These are phyloP conservation scores for Laothoe populi DNA, from an alignment of 2,888 invertebrate species.

Conservation along the genomic window DNA sequence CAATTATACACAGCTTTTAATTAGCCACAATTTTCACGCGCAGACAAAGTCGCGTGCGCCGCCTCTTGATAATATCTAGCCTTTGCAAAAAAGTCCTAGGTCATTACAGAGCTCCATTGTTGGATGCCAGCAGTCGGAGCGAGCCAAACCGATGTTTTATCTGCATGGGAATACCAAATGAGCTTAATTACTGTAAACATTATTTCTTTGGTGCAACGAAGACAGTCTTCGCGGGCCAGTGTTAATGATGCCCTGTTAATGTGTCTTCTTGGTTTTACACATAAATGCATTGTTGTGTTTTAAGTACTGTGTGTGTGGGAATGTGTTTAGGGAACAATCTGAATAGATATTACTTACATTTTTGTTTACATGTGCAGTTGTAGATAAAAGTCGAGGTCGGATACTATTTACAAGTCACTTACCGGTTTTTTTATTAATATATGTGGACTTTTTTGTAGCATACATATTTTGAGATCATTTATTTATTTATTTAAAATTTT, in stretches of 20 bases:
- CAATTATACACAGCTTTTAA: background rate
- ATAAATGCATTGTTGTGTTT: background rate
- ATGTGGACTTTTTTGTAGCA: background rate
- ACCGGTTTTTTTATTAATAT: background rate
- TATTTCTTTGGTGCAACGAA: constrained; percentile 17
- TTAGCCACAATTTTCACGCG: background rate
- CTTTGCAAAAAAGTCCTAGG: constrained; percentile 15
- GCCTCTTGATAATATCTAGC: constrained; percentile 11
- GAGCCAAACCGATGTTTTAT: constrained; percentile 19
- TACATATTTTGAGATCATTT: too few species aligned
- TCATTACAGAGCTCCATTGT: constrained; percentile 17
- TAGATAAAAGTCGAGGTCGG: background rate
- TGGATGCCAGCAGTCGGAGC: constrained; percentile 2
- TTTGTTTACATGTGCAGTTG: background rate
- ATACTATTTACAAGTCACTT: background rate
- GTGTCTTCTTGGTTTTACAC: constrained; percentile 8
- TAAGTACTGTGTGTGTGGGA: constrained; percentile 8
- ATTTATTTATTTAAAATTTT: too few species aligned
- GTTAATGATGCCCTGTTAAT: constrained; percentile 2
- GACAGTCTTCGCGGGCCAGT: constrained; percentile 12
- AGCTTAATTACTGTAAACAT: constrained; percentile 23
- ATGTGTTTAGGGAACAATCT: constrained; percentile 10
- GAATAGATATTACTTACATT: background rate
- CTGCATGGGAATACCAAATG: constrained; percentile 21
- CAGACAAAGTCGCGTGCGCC: constrained; percentile 13